Base-by-base conservation (phyloP, 1,140 invertebrate genomes). In the Hermatobates lingyangjiaoensis region DNA sequence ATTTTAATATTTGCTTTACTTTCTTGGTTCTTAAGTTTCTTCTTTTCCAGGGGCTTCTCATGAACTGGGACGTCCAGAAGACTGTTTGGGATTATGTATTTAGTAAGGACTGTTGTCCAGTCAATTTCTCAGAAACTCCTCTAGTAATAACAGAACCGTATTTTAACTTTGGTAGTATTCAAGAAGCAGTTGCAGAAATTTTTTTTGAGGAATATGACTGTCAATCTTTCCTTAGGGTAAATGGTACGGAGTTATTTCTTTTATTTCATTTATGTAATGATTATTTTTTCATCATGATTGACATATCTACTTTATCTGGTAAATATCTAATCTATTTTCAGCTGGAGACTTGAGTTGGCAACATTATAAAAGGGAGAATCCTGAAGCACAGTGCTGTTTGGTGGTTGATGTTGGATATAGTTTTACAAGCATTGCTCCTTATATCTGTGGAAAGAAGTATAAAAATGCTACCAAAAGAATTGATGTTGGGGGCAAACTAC, bases 171-270 rank as follows among this genome's bases (percentile, higher is more conserved):
- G 70, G 75, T 5, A 84, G 86, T 5, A 81, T 94, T 46, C 88
- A 95, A 69, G 91, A 98, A 67, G 86, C 80, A 14, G 84, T 91
- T 66, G 81, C 81, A 34, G 95, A 98, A 71, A 87, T 98, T 55
- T 83, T 98, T 51, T 98, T 98, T 70, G 95, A 98, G 67, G 92
- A 97, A 66, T 98, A 93, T 63, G 88, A 91, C 59, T 89, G 93
- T 61, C 76, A 84, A 48, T 80, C 82, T 5, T 69, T 97, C 42
- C 71, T 90, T 40, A 74, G 83, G 61, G 81, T 83, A 25, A 92
- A 89, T 62, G 73, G 84, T 74, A 62, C 10, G 5, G 46, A 48
- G 14, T 14, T 7, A 24, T 14, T 50, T 40, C 30, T 50, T 18
- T 48, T 27, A n/a, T n/a, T n/a, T n/a, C n/a, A n/a, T n/a, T n/a